Conservation (phyloP, 1,140 invertebrate genomes). For the Orchestia grillus region DNA sequence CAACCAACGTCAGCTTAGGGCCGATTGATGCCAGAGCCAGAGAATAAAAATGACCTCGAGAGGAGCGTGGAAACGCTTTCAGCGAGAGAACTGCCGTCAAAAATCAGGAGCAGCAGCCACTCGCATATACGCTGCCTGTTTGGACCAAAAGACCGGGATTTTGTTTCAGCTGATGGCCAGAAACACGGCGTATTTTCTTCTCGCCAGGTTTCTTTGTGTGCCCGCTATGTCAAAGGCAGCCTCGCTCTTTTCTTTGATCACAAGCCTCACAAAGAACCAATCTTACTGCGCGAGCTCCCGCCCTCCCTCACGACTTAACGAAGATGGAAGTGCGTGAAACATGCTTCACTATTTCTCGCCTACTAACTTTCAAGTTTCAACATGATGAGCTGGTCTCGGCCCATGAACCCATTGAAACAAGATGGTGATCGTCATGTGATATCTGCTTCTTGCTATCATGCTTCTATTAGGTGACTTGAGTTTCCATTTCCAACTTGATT, state of each 20-base stretch:
- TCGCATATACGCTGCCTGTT: background rate
- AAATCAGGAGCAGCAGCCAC: conserved; percentile 21
- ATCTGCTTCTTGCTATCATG: background rate
- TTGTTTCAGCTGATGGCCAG: conserved; percentile 36
- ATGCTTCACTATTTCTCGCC: background rate
- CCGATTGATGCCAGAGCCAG: conserved; percentile 31
- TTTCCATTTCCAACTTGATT: background rate
- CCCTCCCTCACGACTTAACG: background rate
- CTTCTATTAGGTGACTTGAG: background rate
- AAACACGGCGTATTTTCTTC: conserved; percentile 36
- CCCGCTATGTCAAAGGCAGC: conserved; percentile 17
- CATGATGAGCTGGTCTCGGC: background rate
- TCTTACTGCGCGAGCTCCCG: background rate
- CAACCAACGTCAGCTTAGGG: conserved; percentile 29
- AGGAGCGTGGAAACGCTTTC: conserved; percentile 32
- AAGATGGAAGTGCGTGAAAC: conserved; percentile 32
- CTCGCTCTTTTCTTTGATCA: conserved; percentile 41
- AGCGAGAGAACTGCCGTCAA: conserved; percentile 6
- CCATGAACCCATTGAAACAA: background rate
- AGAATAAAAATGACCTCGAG: conserved; percentile 3
- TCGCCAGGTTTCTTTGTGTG: background rate
- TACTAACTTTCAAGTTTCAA: background rate
- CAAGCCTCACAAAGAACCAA: conserved; percentile 41
- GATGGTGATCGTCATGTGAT: too few species aligned
- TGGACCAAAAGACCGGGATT: conserved; percentile 25